Evolutionary conservation across 2,797 vertebrate species (phyloP).

Genomic region (Phataginus tetradactyla): DNA sequence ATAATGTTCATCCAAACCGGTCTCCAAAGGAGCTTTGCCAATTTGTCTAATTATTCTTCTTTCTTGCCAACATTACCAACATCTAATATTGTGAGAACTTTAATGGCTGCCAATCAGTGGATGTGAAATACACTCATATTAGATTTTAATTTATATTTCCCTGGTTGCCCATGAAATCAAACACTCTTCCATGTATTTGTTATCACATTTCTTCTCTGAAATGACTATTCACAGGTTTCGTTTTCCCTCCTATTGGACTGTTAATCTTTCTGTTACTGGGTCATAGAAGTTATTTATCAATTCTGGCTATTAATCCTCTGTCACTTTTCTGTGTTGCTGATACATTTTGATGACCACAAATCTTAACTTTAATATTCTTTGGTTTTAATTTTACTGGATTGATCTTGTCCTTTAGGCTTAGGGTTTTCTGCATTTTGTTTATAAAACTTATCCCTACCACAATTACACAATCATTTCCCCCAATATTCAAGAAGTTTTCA

Average conservation of each 20-base stretch:
- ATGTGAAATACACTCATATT: neutral
- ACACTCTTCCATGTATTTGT: neutral
- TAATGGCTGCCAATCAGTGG: neutral
- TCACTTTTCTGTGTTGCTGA: neutral
- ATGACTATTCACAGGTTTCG: neutral
- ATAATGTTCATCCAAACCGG: neutral
- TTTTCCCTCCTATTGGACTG: neutral
- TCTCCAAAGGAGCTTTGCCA: neutral
- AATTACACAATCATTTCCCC: neutral
- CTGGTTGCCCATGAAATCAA: neutral
- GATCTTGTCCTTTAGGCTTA: neutral
- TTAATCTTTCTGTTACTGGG: neutral
- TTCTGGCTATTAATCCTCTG: neutral
- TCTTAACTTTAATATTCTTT: neutral
- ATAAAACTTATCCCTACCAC: neutral
- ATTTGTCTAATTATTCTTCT: neutral
- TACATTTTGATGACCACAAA: neutral
- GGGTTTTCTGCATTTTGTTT: neutral
- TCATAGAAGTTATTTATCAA: neutral
- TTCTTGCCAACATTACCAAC: neutral
- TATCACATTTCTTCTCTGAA: neutral
- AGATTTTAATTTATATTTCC: neutral
- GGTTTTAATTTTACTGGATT: neutral
- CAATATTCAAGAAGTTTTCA: neutral
- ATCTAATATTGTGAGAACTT: neutral